These are phyloP conservation scores for Tethea ocularis DNA, from an alignment of 2,888 invertebrate species.

Conservation along the genomic window DNA sequence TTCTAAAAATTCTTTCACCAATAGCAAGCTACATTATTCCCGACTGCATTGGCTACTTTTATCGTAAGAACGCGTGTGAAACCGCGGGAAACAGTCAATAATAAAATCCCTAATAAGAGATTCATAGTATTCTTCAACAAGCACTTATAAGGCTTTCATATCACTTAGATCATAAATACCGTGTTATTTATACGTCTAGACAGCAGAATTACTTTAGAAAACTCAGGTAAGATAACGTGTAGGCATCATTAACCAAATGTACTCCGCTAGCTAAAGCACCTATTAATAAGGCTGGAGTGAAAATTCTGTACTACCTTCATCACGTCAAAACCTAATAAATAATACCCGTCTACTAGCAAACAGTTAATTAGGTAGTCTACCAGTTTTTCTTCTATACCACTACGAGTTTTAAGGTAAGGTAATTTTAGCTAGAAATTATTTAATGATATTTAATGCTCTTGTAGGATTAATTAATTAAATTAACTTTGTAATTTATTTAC, in stretches of 20 bases:
- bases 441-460: background rate
- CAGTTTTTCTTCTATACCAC: conserved; percentile 19
- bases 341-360: conserved; percentile 38
- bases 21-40: no score
- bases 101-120: no score
- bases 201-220: background rate
- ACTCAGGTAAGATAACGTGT: background rate
- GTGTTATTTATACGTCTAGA: conserved; percentile 5
- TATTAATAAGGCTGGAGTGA: background rate
- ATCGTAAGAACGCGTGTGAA: no score
- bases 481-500: background rate
- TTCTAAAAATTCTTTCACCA: no score
- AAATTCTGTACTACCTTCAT: conserved; percentile 20
- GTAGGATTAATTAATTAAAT: conserved; percentile 2
- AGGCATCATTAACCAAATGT: conserved; percentile 15
- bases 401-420: background rate
- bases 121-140: background rate
- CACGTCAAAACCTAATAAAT: conserved; percentile 42
- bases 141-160: background rate
- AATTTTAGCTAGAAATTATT: background rate
- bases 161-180: background rate
- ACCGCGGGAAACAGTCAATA: no score
- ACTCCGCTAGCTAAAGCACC: conserved; percentile 4
- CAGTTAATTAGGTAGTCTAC: conserved; percentile 39
- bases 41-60: no score